These are phyloP conservation scores for Coreius guichenoti DNA, from an alignment of 2,797 vertebrate genomes.

Conservation along the genomic window DNA sequence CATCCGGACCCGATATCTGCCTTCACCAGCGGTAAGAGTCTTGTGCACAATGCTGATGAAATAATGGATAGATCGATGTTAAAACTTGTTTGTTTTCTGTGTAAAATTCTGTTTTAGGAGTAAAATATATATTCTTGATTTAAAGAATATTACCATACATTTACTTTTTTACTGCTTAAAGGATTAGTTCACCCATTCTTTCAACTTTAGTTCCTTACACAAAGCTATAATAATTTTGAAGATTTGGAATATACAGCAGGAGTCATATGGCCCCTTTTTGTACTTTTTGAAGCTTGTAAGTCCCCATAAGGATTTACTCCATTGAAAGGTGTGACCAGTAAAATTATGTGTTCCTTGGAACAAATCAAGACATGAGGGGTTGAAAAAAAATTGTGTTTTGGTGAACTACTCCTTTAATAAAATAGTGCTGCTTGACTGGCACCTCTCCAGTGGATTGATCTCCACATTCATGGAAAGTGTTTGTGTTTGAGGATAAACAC, in stretches of 20 bases:
- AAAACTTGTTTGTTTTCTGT: neutral
- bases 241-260: neutral
- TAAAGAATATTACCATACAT: neutral
- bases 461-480: conserved; percentile 69
- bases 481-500: too few species aligned
- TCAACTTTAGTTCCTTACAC: neutral
- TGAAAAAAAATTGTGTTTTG: too few species aligned
- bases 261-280: neutral
- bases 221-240: neutral
- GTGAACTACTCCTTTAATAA: neutral
- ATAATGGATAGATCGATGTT: neutral
- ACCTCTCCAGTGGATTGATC: conserved; percentile 74
- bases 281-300: neutral
- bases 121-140: neutral
- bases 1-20: too few species aligned
- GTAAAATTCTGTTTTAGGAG: neutral
- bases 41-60: too few species aligned
- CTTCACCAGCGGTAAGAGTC: too few species aligned
- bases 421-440: too few species aligned
- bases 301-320: neutral
- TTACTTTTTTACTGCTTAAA: neutral
- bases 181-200: neutral
- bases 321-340: neutral
- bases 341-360: neutral
- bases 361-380: neutral